phyloP scores from a whole-genome alignment of 1,140 invertebrate species.

The Ruditapes philippinarum region DNA sequence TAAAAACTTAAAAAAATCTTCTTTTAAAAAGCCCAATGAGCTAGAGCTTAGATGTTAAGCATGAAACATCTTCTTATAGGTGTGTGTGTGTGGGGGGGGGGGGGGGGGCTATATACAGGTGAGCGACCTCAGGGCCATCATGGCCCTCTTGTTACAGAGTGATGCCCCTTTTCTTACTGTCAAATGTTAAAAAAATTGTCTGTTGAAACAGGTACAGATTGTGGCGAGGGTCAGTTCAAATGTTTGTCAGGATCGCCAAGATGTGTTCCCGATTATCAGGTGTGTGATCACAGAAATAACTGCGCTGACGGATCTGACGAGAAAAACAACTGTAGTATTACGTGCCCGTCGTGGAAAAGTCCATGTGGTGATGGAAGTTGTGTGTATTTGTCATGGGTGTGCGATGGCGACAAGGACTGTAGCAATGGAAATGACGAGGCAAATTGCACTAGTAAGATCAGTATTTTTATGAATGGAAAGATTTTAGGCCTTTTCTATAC shows the following conservation, averaged over 20 bases:
- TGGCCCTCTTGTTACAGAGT: too few species aligned
- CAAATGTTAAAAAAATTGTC: too few species aligned
- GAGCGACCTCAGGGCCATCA: too few species aligned
- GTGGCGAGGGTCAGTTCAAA: slow-evolving; percentile 24
- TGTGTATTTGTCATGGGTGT: slow-evolving; percentile 74
- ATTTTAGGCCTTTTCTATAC: too few species aligned
- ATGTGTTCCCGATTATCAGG: slow-evolving; percentile 70
- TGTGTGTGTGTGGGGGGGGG: too few species aligned
- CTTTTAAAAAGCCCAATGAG: too few species aligned
- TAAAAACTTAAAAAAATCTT: too few species aligned
- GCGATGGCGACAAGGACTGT: slow-evolving; percentile 81
- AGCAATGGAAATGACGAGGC: slow-evolving; percentile 85
- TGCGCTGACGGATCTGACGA: slow-evolving; percentile 72
- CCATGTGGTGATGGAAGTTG: slow-evolving; percentile 71
- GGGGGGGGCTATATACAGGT: too few species aligned
- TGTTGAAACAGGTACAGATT: slow-evolving; percentile 20
- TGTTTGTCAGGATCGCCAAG: slow-evolving; percentile 16
- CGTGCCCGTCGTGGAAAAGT: slow-evolving; percentile 52
- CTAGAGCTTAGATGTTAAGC: too few species aligned
- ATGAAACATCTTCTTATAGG: too few species aligned
- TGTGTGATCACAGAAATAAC: slow-evolving; percentile 72
- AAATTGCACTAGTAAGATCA: slow-evolving; percentile 68
- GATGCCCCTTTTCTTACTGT: too few species aligned
- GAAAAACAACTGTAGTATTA: slow-evolving; percentile 26
- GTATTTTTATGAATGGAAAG: too few species aligned